Evolutionary conservation across 1,140 invertebrate species (phyloP).

Genomic region (Dinoponera quadriceps): DNA sequence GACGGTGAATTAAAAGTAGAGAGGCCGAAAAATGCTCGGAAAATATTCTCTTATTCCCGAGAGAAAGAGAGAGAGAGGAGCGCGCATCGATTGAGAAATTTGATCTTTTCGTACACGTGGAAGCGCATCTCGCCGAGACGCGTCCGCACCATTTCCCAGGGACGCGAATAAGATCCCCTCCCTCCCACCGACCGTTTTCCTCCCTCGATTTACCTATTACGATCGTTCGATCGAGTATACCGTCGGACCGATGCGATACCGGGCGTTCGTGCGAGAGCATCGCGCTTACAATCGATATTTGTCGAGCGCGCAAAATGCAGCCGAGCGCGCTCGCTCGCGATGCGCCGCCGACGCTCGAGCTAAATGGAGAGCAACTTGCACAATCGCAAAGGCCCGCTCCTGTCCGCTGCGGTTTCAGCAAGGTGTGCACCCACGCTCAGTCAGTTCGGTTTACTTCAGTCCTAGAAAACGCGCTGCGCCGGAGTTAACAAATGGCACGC

Average conservation of each 20-base stretch:
- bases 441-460: constrained; percentile 41
- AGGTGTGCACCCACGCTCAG: constrained; percentile 27
- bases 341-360: constrained; percentile 74
- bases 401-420: constrained; percentile 32
- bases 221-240: constrained; percentile 48
- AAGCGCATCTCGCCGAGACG: background rate
- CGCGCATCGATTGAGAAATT: background rate
- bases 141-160: background rate
- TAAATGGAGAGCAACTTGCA: constrained; percentile 72
- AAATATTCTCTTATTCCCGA: background rate
- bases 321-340: constrained; percentile 50
- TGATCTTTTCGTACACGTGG: background rate
- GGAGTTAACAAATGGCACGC: constrained; percentile 20
- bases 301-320: constrained; percentile 70
- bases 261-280: background rate
- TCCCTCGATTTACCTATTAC: constrained; percentile 35
- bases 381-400: constrained; percentile 54
- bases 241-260: constrained; percentile 3
- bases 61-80: no score
- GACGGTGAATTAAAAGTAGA: background rate
- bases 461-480: constrained; percentile 13
- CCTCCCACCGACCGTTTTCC: background rate
- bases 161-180: background rate
- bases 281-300: constrained; percentile 66
- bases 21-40: background rate